Base-by-base conservation (phyloP, 2,797 vertebrate species). In the Centroberyx gerrardi region DNA sequence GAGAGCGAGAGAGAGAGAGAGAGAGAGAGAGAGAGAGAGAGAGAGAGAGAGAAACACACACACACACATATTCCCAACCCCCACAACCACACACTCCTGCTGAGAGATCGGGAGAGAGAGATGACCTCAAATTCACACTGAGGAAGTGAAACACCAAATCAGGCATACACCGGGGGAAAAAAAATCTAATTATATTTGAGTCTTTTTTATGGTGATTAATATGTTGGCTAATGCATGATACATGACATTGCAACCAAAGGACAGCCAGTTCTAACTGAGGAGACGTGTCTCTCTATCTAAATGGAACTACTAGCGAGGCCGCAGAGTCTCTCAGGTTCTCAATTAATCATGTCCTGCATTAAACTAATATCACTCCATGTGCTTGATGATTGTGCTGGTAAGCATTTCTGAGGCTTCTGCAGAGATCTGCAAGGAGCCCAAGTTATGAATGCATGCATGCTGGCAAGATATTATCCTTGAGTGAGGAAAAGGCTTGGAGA, bases 141-240 rank as follows among this genome's bases (percentile, higher is more conserved):
- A 76, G 65, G 55, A 84, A 81, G 77, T 70, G 56, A 82, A 87
- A 85, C 77, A 71, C 82, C 69, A 75, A 83, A 85, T 89, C 80
- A 87, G 74, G 67, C 85, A 61, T 66, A 71, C 82, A 64, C 77
- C 22, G 7, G 44, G 15, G 64, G 72, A 53, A 48, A 78, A 80
- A 90, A 36, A 36, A 85, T 80, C 60, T 74, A 89, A 92, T 92
- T 92, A 87, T 82, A 79, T 84, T 80, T 69, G 62, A 89, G 80
- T 88, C 85, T 85, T 88, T 81, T 87, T 93, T 85, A 90, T 88
- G 78, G 78, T 88, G 87, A 93, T 90, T 88, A 89, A 92, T 90
- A 88, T 86, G 85, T 88, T 88, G 68, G 80, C 81, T 90, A 88
- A 89, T 89, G 86, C 78, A 82, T 85, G 87, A 92, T 90, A 85